Base-by-base conservation (phyloP, 2,797 vertebrate genomes). In the Chrosomus eos region DNA sequence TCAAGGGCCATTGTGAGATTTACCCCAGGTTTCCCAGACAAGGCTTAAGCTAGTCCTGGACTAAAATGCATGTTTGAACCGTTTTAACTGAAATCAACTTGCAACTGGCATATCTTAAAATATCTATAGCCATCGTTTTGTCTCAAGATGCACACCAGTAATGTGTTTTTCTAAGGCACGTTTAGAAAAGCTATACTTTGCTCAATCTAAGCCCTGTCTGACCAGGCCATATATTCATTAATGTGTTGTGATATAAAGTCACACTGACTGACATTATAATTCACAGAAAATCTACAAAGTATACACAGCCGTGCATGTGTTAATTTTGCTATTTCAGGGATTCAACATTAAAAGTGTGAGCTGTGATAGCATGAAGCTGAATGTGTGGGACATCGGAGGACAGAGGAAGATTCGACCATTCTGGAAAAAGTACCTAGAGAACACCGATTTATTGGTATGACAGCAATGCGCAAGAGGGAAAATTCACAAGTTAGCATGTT, bases 351-450 rank as follows among this genome's bases (percentile, higher is more conserved):
- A 98, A 91, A 97, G 96, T 0, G 93, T 97, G 45, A 95, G 96
- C 38, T 96, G 96, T 0, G 94, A 97, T 0, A 95, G 96, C 33
- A 95, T 97, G 94, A 97, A 97, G 91, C 94, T 97, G 55, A 97
- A 96, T 0, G 95, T 98, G 9, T 98, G 97, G 97, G 97, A 98
- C 90, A 97, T 98, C 0, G 97, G 96, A 73, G 97, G 97, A 81
- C 97, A 97, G 89, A 94, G 96, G 89, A 96, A 96, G 90, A 96
- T 98, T 88, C 94, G 97, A 21, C 84, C 95, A 0, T 97, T 97
- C 90, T 98, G 97, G 97, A 97, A 95, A 91, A 97, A 97, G 88
- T 97, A 98, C 68, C 93, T 98, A 90, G 96, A 96, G 88, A 97
- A 96, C 89, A 97, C 97, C 55, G 96, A 97, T 91, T 90, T 97